Base-by-base conservation (phyloP, 1,140 invertebrate species). In the Campodea augens region DNA sequence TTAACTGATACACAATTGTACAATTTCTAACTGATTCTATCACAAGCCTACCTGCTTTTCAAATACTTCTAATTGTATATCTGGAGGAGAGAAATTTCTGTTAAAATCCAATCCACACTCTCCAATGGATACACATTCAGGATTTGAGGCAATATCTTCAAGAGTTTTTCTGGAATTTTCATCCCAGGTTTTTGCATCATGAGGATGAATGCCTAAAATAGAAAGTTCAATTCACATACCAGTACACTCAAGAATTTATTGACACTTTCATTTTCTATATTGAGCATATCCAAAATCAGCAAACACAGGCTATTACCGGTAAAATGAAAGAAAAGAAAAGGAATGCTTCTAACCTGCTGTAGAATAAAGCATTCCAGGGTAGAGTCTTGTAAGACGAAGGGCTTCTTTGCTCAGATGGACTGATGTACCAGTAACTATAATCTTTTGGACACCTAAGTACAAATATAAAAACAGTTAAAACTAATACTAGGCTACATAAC, bases 101-200 rank as follows among this genome's bases (percentile, higher is more conserved):
- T 84, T 89, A 60, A 90, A 95, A 66, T 96, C 90, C 45, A 95
- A 69, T 13, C 89, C 90, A 65, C 88, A 93, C 66, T 91, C 86
- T 13, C 89, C 90, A 20, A 95, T 73, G 1, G 89, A 89, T 25
- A 95, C 88, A 66, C 87, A 92, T 66, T 92, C 87, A 15, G 77
- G 74, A 59, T 85, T 84, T 38, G 65, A 63, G 3, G 81, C 77
- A 45, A 88, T 61, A 54, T 85, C 79, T 45, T 71, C 62, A 12
- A 76, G 63, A 48, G 74, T 49, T 25, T 18, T 22, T 40, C 52
- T 46, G 7, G 55, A 72, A 53, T 82, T 77, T 41, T 88, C 81
- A 44, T 75, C 73, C 76, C 88, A 93, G 2, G 82, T 83, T 65
- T 92, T 93, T 1, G 90, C 88, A 68, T 95, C 90, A 63, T 93